A percentile compares a stretch with the other conserved stretches of the same genome.
These are phyloP conservation scores for Chrysotoxum bicinctum DNA, from an alignment of 2,888 invertebrate genomes.

Conservation along the genomic window DNA sequence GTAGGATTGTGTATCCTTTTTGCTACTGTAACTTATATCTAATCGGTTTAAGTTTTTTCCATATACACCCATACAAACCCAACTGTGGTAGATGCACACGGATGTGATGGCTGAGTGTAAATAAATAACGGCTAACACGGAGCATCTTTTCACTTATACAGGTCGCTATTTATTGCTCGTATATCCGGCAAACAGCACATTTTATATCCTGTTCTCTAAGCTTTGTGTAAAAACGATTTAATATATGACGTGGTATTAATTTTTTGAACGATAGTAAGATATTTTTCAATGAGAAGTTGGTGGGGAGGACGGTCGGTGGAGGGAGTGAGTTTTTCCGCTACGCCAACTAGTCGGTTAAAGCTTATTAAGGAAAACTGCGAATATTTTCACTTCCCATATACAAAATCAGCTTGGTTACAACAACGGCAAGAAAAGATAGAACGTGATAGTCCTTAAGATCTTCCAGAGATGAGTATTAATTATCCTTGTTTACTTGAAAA, in stretches of 20 bases:
- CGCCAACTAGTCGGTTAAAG: constrained; percentile 65
- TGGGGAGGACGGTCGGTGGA: neutral
- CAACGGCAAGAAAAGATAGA: constrained; percentile 12
- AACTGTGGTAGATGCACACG: constrained; percentile 17
- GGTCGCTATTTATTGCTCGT: constrained; percentile 42
- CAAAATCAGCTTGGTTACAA: neutral
- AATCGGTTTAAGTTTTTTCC: constrained; percentile 71
- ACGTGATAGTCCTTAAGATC: constrained; percentile 53
- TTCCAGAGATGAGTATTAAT: constrained; percentile 74
- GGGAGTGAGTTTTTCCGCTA: neutral
- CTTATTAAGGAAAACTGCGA: constrained; percentile 68
- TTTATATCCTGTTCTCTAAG: constrained; percentile 30
- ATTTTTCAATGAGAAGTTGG: neutral
- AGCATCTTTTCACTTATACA: constrained; percentile 62
- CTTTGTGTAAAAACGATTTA: constrained; percentile 45
- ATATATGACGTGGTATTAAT: constrained; percentile 70
- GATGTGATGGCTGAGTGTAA: constrained; percentile 23
- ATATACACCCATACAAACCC: neutral
- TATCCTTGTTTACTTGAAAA: constrained; percentile 75
- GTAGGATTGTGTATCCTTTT: constrained; percentile 50
- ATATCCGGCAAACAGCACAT: constrained; percentile 39
- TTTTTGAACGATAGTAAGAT: constrained; percentile 45
- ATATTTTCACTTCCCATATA: constrained; percentile 42
- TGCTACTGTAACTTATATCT: constrained; percentile 53
- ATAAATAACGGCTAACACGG: constrained; percentile 62